phyloP scores from a whole-genome alignment of 2,797 vertebrate genomes.

The Rhyacichthys aspro region DNA sequence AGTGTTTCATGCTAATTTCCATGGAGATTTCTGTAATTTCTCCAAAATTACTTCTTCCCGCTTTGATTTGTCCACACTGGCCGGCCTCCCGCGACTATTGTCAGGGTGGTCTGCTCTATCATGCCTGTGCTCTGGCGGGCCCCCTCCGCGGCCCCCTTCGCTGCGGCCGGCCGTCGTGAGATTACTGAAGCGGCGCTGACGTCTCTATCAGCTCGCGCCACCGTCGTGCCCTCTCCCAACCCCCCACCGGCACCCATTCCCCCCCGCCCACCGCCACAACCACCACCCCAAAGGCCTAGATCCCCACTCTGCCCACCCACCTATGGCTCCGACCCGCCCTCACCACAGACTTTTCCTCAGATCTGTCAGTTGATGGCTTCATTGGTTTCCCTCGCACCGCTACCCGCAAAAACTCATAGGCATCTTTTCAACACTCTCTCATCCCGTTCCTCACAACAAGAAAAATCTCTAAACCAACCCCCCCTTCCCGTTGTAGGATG shows the following conservation, averaged over 20 bases:
- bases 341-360: not conserved
- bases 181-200: conserved; percentile 93
- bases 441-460: conserved; percentile 66
- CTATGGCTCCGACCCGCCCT: not conserved
- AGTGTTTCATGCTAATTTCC: conserved; percentile 99
- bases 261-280: conserved; percentile 37
- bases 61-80: conserved; percentile 88
- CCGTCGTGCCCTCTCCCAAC: conserved; percentile 81
- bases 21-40: conserved; percentile 99
- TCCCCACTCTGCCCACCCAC: not conserved
- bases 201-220: conserved; percentile 93
- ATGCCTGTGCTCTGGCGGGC: conserved; percentile 85
- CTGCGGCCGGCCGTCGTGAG: conserved; percentile 88
- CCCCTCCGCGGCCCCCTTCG: conserved; percentile 83
- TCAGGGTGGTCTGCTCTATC: conserved; percentile 93
- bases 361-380: conserved; percentile 1
- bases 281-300: not conserved
- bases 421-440: conserved; percentile 60
- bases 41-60: conserved; percentile 89
- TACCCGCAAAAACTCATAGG: conserved; percentile 82
- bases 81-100: conserved; percentile 80
- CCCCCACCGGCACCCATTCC: conserved; percentile 66
- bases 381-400: conserved; percentile 44
- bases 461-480: conserved; percentile 69
- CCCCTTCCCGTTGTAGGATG: conserved; percentile 65